Base-by-base conservation (phyloP, 2,113 vertebrate species). In the Panurus biarmicus region DNA sequence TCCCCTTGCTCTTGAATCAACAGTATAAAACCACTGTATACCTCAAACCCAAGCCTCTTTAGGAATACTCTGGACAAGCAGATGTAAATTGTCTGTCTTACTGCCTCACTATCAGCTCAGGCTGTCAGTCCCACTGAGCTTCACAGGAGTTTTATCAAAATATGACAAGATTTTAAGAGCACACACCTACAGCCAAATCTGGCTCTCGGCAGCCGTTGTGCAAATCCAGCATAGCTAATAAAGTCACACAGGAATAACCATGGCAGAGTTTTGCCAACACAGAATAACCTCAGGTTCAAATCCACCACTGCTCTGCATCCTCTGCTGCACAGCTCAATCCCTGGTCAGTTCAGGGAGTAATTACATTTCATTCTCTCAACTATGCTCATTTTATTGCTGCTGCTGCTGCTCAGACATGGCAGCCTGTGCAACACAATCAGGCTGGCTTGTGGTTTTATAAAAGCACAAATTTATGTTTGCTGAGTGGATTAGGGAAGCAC, bases 401-500 rank as follows among this genome's bases (percentile, higher is more conserved):
- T 36, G 33, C 26, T 80, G 77, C 74, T 69, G 70, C 71, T 79
- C 74, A 50, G 54, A 80, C 45, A 73, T 2, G 10, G 87, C 81
- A 89, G 74, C n/a, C 81, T 75, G 85, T 25, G 9, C 77, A 61
- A 62, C 58, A 42, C 78, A 73, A 29, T 36, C 66, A 69, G 11
- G 25, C n/a, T 56, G 50, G 25, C 45, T 57, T 79, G 75, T 73
- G 85, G 75, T 57, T 90, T 82, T 65, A 51, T 57, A 53, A 42
- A 85, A 82, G 65, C 73, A 50, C 62, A 53, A 29, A 79, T 87
- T 85, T 89, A 11, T 70, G 58, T 76, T 93, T 93, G 54, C 92
- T 58, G 44, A 85, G 71, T 65, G 74, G 50, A 61, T 70, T 69
- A 82, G 45, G 74, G 71, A 73, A 93, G 74, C 44, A 65, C 36